phyloP scores from a whole-genome alignment of 1,140 invertebrate species.

The Daktulosphaira vitifoliae region DNA sequence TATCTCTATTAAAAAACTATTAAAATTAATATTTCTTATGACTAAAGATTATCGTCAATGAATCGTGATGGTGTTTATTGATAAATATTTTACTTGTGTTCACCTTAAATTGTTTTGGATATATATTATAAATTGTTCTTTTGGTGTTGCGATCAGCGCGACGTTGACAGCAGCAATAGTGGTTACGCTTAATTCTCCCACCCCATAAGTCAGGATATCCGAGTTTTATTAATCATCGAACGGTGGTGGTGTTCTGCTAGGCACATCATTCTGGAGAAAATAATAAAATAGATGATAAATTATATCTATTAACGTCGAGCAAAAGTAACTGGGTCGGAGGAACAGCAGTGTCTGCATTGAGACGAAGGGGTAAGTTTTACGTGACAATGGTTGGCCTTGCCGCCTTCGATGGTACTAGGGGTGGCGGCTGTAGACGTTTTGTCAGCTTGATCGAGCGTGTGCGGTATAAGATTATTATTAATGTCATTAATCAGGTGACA shows the following conservation, averaged over 20 bases:
- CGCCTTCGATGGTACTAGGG: not conserved
- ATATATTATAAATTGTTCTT: too few relatives aligned
- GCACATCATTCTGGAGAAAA: constrained; percentile 19
- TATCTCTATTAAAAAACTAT: too few relatives aligned
- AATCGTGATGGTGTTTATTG: too few relatives aligned
- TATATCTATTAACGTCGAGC: constrained; percentile 32
- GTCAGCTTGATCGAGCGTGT: constrained; percentile 33
- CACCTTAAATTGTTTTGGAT: too few relatives aligned
- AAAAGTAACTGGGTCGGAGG: not conserved
- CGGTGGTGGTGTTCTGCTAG: constrained; percentile 24
- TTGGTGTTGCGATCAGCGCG: too few relatives aligned
- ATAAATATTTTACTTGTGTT: too few relatives aligned
- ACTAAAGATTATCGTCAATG: too few relatives aligned
- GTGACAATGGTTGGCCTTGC: constrained; percentile 29
- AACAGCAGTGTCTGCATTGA: too few relatives aligned
- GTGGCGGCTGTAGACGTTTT: constrained; percentile 24
- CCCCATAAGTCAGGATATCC: constrained; percentile 31
- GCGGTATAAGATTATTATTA: constrained; percentile 32
- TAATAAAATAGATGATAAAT: constrained; percentile 34
- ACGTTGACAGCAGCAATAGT: not conserved
- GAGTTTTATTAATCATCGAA: constrained; percentile 34
- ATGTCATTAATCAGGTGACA: constrained; percentile 34
- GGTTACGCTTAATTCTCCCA: constrained; percentile 11
- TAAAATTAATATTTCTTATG: too few relatives aligned
- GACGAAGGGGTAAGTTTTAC: not conserved